These are phyloP conservation scores for Paracanthobrama guichenoti DNA, from an alignment of 2,113 vertebrate species.

Conservation along the genomic window DNA sequence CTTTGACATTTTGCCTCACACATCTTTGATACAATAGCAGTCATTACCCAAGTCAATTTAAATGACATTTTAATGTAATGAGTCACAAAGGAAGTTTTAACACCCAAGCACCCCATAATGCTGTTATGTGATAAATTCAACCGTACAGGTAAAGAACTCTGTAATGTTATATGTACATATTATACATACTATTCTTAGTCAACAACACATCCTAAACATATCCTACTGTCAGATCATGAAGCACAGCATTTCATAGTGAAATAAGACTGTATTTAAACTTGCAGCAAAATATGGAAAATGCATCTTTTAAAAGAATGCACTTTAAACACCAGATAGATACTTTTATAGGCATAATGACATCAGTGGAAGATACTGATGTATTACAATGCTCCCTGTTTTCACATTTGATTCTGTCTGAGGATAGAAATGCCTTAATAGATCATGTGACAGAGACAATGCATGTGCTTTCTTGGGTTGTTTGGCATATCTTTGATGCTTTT, in stretches of 20 bases:
- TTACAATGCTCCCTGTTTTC: not conserved
- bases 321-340: not conserved
- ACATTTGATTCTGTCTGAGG: not conserved
- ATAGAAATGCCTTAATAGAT: not conserved
- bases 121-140: not conserved
- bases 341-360: not conserved
- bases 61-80: not conserved
- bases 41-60: not conserved
- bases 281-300: not conserved
- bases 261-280: not conserved
- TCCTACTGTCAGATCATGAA: not conserved
- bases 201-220: not conserved
- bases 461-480: not conserved
- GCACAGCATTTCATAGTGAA: not conserved
- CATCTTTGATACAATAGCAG: not conserved
- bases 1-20: not conserved
- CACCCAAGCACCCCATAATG: not conserved
- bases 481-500: slow-evolving; percentile 3
- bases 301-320: not conserved
- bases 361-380: not conserved
- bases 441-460: not conserved
- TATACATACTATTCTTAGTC: not conserved
- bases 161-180: not conserved
- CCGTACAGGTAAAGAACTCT: not conserved
- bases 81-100: not conserved